Base-by-base conservation (phyloP, 2,113 vertebrate species). In the Donacobius atricapilla region DNA sequence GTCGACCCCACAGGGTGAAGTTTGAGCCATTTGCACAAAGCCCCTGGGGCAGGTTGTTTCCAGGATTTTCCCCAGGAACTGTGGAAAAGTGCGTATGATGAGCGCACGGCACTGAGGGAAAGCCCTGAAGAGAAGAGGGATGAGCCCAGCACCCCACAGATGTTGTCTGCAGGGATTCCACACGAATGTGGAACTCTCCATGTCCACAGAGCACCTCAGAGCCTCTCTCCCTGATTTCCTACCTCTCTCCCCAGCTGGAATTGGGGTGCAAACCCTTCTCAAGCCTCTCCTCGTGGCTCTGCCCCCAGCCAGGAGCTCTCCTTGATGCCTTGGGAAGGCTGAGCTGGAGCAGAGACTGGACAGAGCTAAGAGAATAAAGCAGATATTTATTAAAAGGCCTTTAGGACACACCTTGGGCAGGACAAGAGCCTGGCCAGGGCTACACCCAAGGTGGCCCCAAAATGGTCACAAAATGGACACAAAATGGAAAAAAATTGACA, bases 71-170 rank as follows among this genome's bases (percentile, higher is more conserved):
- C 25, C 45, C 63, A 39, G 25, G 18, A 48, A 0, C 22, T n/a
- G 45, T 11, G 15, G 20, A 19, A 33, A 20, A 61, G n/a, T n/a
- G n/a, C n/a, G n/a, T n/a, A n/a, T n/a, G n/a, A n/a, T n/a, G n/a
- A n/a, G n/a, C n/a, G n/a, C n/a, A n/a, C n/a, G 20, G n/a, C 35
- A 13, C 7, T 0, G 13, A 40, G 45, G 47, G 10, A 28, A 45
- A 42, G 13, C 2, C 4, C 48, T 44, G 0, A 9, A 9, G 27
- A 25, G 33, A 3, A 7, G 11, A 22, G 30, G 0, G 7, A 4
- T 1, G 14, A 33, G 12, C 6, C n/a, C 35, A 31, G 22, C 28
- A 37, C 2, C 7, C 44, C 14, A 7, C 15, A n/a, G 7, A 3
- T 2, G 0, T 4, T 2, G 5, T 7, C n/a, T 17, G 11, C 20